phyloP scores from a whole-genome alignment of 2,113 vertebrate species.

The Pygathrix nemaeus region DNA sequence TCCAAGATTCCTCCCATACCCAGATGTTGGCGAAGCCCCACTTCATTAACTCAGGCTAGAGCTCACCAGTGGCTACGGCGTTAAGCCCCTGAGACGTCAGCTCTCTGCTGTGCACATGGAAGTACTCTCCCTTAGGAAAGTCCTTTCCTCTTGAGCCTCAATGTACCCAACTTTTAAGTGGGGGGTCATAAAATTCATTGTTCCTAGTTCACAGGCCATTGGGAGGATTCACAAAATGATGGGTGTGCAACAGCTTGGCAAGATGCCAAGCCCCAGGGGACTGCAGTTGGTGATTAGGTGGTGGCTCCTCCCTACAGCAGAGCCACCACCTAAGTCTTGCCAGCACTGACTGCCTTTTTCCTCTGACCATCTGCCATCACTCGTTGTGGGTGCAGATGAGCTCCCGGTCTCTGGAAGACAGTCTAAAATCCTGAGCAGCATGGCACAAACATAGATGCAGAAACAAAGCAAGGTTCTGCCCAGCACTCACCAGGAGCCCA shows the following conservation, averaged over 20 bases:
- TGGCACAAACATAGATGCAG: background rate
- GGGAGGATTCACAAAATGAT: background rate
- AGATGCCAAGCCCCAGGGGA: rapidly evolving
- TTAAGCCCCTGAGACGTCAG: rapidly evolving
- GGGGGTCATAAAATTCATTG: rapidly evolving
- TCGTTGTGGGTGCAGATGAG: rapidly evolving
- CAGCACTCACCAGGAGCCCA: rapidly evolving
- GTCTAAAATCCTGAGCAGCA: rapidly evolving
- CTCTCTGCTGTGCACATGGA: rapidly evolving
- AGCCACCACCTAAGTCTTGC: background rate
- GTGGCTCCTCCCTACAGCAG: rapidly evolving
- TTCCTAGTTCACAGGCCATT: no score
- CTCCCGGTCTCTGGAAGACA: no score
- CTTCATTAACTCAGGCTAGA: rapidly evolving
- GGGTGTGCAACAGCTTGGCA: background rate
- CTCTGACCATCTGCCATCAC: rapidly evolving
- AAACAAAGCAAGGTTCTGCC: background rate
- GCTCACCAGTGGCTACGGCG: rapidly evolving
- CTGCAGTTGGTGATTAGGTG: rapidly evolving
- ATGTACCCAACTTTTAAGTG: rapidly evolving
- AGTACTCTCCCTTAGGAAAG: rapidly evolving
- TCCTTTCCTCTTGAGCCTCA: background rate
- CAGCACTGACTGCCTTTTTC: rapidly evolving
- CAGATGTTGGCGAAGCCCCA: rapidly evolving
- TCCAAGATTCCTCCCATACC: rapidly evolving